These are phyloP conservation scores for Pogonus chalceus DNA, from an alignment of 1,140 invertebrate species.

Conservation along the genomic window DNA sequence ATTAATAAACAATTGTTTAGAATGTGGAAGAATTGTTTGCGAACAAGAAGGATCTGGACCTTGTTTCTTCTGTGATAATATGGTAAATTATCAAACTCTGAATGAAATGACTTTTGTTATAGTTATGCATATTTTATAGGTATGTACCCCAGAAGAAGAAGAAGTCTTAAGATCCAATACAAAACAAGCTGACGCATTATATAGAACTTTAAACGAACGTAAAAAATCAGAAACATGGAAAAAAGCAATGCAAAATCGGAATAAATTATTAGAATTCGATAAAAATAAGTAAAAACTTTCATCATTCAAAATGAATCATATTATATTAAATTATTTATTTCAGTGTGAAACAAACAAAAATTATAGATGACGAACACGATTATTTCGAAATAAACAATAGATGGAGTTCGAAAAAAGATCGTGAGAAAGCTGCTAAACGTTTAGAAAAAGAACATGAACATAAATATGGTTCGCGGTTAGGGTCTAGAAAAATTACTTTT, in stretches of 20 bases:
- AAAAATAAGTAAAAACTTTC: conserved; percentile 61
- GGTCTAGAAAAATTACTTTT: background rate
- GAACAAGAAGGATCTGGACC: conserved; percentile 93
- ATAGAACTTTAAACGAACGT: conserved; percentile 56
- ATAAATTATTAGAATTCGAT: conserved; percentile 80
- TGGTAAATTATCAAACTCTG: conserved; percentile 43
- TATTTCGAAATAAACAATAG: background rate
- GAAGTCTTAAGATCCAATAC: conserved; percentile 53
- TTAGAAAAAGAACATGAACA: background rate
- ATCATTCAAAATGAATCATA: no score
- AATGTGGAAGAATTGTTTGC: conserved; percentile 92
- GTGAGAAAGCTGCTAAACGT: background rate
- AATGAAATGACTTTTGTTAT: no score
- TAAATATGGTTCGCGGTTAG: background rate
- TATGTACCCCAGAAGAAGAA: conserved; percentile 66
- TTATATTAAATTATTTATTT: no score
- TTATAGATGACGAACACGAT: background rate
- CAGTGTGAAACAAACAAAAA: conserved; percentile 9
- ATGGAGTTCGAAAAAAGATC: background rate
- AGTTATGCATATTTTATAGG: conserved; percentile 35
- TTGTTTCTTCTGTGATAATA: conserved; percentile 82
- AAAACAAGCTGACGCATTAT: conserved; percentile 57
- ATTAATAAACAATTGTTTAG: conserved; percentile 87
- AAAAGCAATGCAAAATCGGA: conserved; percentile 67
- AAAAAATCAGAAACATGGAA: conserved; percentile 45